Evolutionary conservation across 2,888 invertebrate species (phyloP).

Genomic region (Atherix ibis): DNA sequence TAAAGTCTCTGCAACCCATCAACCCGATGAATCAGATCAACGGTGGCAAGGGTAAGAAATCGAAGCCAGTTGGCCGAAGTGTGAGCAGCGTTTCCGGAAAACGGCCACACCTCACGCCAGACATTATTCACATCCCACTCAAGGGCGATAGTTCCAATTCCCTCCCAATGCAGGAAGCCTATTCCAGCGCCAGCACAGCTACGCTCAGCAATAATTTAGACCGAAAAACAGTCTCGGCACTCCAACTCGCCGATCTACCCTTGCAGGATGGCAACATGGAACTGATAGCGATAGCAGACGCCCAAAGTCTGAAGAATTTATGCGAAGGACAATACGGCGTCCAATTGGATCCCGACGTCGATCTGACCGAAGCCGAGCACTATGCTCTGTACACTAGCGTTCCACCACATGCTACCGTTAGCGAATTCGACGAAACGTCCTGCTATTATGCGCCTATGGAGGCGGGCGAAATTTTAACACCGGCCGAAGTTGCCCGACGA

Average conservation of each 20-base stretch:
- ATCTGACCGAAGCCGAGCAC: constrained; percentile 74
- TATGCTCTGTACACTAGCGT: constrained; percentile 75
- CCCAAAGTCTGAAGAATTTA: constrained; percentile 30
- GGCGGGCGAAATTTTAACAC: constrained; percentile 49
- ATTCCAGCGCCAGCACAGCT: constrained; percentile 29
- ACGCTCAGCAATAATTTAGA: constrained; percentile 28
- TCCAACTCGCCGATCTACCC: constrained; percentile 32
- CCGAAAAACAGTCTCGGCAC: constrained; percentile 30
- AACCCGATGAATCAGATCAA: constrained; percentile 22
- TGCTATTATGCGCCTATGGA: constrained; percentile 77
- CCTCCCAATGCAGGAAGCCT: constrained; percentile 35
- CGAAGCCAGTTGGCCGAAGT: constrained; percentile 40
- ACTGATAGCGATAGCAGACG: constrained; percentile 38
- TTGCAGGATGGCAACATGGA: constrained; percentile 38
- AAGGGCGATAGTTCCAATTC: constrained; percentile 39
- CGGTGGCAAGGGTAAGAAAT: constrained; percentile 13
- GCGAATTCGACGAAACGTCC: constrained; percentile 77
- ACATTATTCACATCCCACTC: constrained; percentile 48
- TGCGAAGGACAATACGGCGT: constrained; percentile 32
- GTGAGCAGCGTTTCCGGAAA: constrained; percentile 45
- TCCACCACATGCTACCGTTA: constrained; percentile 71
- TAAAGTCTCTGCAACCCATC: constrained; percentile 21
- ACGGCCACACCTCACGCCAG: constrained; percentile 41
- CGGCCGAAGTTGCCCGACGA: constrained; percentile 29
- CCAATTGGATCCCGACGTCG: constrained; percentile 38